Evolutionary conservation across 1,140 invertebrate species (phyloP), one percentile per base, ranked within the genome.

Genomic region (Drosophila melanogaster): DNA sequence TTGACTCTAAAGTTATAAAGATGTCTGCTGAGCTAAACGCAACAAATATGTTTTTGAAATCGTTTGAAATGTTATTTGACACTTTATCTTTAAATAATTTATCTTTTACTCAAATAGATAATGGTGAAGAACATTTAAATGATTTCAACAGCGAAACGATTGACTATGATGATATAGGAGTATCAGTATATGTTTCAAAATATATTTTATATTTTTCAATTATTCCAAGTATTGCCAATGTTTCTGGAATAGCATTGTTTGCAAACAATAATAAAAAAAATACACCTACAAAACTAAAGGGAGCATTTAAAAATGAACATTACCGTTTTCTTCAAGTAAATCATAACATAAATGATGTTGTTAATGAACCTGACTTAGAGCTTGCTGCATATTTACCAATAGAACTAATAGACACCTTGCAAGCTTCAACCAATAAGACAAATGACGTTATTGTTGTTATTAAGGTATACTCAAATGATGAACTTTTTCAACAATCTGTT

Each of bases 161-260:
- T 4, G 77, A 90, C 11, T 90, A 74, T 56, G 55, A 53, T 4
- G 89, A 91, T 69, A 61, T 90, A 22, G 76, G 77, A 44, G 59
- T 78, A 6, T 71, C 77, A 19, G 61, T 71, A 46, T 69, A 77
- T 44, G 38, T 93, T 26, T 92, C 93, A 73, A 85, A 92, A 51
- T 86, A 93, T 81, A 92, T 93, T 91, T 56, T 94, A 11, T 90
- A 93, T 46, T 94, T 94, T 79, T 86, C 93, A 38, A 93, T 93
- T 3, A 93, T 94, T 87, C 94, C 94, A 3, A 44, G 64, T 7
- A 66, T 91, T 33, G 93, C 92, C 40, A 94, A 94, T 75, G 87
- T 94, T 35, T 93, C 93, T 43, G 94, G 94, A n/a, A 79, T 95
- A 43, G 93, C 93, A n/a, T 40, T 94, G 33, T 92, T 92, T 47